Base-by-base conservation (phyloP, 2,888 invertebrate species). In the Drosophila tripunctata region DNA sequence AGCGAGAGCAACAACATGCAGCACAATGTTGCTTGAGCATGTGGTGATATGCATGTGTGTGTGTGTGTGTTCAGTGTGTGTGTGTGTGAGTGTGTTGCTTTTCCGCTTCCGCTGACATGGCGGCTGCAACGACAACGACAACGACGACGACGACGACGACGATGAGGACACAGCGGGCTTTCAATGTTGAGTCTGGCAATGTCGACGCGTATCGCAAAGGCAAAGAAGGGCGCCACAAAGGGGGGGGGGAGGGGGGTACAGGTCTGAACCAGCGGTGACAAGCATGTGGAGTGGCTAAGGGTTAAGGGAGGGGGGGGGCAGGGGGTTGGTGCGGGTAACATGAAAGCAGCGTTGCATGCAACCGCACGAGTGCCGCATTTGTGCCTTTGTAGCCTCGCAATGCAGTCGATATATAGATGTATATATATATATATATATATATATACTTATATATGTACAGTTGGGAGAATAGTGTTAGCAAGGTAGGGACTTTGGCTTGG, bases 101-200 rank as follows among this genome's bases (percentile, higher is more conserved):
- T 87, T 84, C 79, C 86, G 84, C 66, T 85, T 85, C 82, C 85
- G 86, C 72, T 85, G 76, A 85, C 79, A 85, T 74, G 75, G 75
- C 82, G 73, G 75, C 83, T 67, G 70, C 65, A 73, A 61, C 66
- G 54, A 58, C 73, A 69, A 66, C 56, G 22, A 27, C 22, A 1
- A 24, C 4, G n/a, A 19, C 10, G 2, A 2, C 14, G 2, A 8
- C 15, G 6, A n/a, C 21, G 27, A 19, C 4, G 12, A 24, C 15
- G 6, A 17, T 10, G 40, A 40, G 40, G 4, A 69, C 60, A 60
- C 64, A 70, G 56, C 69, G 56, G 62, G 19, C 38, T 24, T 21
- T 3, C 40, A 21, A 4, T 1, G 40, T 40, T 12, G 19, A 38
- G 36, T 36, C 36, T 36, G 36, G 36, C 36, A 36, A 36, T n/a